Base-by-base conservation (phyloP, 2,113 vertebrate species). In the Panthera uncia region DNA sequence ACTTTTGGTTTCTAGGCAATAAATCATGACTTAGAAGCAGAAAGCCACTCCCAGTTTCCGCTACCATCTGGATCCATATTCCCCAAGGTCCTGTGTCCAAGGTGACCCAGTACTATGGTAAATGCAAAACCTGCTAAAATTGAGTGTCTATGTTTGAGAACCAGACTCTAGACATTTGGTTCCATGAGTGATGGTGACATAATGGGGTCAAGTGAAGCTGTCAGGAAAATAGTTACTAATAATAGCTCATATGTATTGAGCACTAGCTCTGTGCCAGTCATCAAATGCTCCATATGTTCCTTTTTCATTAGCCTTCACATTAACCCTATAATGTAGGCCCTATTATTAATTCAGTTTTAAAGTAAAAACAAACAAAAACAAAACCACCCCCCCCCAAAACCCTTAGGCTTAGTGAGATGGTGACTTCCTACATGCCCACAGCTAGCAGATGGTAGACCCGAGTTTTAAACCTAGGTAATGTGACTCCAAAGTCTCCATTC, bases 101-200 rank as follows among this genome's bases (percentile, higher is more conserved):
- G 82, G 78, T 79, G 84, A 88, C 61, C 83, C 69, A 13, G 33
- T 41, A 52, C 0, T 18, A 36, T 5, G 61, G 69, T 65, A 86
- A 88, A 78, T 13, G 57, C n/a, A 88, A 93, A 94, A 33, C 23
- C 76, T 92, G 82, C 85, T 73, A 48, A 96, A 82, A 96, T 19
- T 2, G 73, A 96, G 55, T 15, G 15, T 71, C 94, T 52, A 29
- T 41, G 48, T 94, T 93, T 57, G 89, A 97, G 66, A 95, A 61
- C 73, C 80, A 33, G 85, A 89, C n/a, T 89, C 18, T n/a, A 96
- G 92, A 93, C 65, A 48, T 94, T 89, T 89, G 41, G 83, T 87
- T 97, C 71, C 57, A 74, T 95, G 93, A 96, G 45, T 74, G 63
- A 79, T 83, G 79, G 71, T 96, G 97, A 97, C 96, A 95, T 78